Base-by-base conservation (phyloP, 1,140 invertebrate genomes). In the Ostrea edulis region DNA sequence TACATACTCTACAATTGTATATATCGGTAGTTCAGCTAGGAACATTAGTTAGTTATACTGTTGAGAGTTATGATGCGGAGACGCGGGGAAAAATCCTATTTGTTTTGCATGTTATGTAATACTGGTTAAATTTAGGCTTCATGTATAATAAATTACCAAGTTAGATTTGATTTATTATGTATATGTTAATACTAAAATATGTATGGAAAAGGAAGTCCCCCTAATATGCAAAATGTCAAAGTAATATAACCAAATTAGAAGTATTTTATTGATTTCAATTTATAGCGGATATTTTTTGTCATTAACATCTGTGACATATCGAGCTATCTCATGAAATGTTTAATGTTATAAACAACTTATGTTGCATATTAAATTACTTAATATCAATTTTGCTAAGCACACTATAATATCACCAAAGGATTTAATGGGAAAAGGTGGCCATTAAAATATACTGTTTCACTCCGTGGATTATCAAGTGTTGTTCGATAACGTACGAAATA, bases 321-420 rank as follows among this genome's bases (percentile, higher is more conserved):
- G 14, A 29, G 29, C 9, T 77, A 35, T 77, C 25, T 77, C 68
- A 22, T 44, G 25, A 77, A 35, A 77, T 77, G 25, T 77, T 77
- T 77, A 44, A 29, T 77, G 29, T 35, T 29, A 77, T 35, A 77
- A 77, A 14, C 68, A 77, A 77, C 68, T 35, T 22, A 77, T 77
- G 68, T 25, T 77, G 68, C 25, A 77, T 77, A 77, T 77, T 25
- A 77, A 77, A 77, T 77, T 77, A 77, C 68, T 77, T 77, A 35
- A 77, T 77, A 77, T 35, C 68, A 77, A 29, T 77, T 29, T 77
- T 77, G 68, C 25, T 25, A 35, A 77, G 12, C 68, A 77, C 25
- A 11, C 68, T 17, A 22, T 25, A 77, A 35, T 77, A 35, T 25
- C 68, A 77, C 25, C n/a, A 35, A 11, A 8, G 35, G 35, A 77